These are phyloP conservation scores for Drosophila atroscutellata DNA, from an alignment of 2,888 invertebrate genomes.

Conservation along the genomic window DNA sequence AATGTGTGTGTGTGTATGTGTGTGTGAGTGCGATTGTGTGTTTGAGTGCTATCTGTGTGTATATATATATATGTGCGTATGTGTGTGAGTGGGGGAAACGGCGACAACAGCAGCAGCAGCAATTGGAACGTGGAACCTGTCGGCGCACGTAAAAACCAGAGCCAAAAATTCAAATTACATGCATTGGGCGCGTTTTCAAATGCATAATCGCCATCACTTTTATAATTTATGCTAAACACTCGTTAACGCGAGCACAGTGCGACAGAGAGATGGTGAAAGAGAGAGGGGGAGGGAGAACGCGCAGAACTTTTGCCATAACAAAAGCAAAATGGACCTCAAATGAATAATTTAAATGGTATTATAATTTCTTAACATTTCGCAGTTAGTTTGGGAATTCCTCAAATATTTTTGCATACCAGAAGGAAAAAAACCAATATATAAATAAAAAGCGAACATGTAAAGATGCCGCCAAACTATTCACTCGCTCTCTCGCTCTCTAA, in stretches of 20 bases:
- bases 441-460: constrained; percentile 48
- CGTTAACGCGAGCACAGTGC: constrained; percentile 17
- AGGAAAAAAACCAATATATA: constrained; percentile 15
- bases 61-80: constrained; percentile 20
- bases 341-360: constrained; percentile 59
- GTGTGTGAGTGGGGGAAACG: constrained; percentile 47
- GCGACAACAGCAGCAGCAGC: constrained; percentile 44
- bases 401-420: constrained; percentile 75
- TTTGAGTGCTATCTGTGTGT: constrained; percentile 18
- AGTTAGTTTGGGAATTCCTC: constrained; percentile 74
- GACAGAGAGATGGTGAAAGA: neutral
- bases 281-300: neutral
- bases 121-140: constrained; percentile 75
- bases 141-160: constrained; percentile 76
- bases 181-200: constrained; percentile 74
- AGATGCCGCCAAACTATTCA: constrained; percentile 64
- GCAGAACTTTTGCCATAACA: constrained; percentile 55
- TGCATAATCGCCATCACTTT: constrained; percentile 68
- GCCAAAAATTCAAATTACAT: constrained; percentile 72
- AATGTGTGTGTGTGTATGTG: constrained; percentile 44
- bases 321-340: constrained; percentile 17
- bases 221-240: constrained; percentile 71
- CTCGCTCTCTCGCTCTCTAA: constrained; percentile 21
- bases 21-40: constrained; percentile 38
- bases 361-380: constrained; percentile 58